Conservation (phyloP, 2,113 vertebrate species). For the Lutjanus erythropterus region DNA sequence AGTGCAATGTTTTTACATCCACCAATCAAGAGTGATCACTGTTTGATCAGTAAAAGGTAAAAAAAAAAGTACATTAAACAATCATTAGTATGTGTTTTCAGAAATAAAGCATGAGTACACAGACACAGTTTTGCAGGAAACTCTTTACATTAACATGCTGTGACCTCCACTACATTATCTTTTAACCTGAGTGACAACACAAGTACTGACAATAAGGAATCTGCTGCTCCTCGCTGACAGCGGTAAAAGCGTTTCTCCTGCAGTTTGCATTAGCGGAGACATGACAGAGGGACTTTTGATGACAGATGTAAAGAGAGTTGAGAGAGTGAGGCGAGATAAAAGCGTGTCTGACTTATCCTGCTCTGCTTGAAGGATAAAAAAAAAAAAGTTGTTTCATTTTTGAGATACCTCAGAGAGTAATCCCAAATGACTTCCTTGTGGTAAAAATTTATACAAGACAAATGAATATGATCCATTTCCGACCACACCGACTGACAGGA, state of each 20-base stretch:
- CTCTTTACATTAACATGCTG: not conserved
- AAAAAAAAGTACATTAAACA: not conserved
- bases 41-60: not conserved
- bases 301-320: slow-evolving; percentile 18
- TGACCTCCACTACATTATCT: not conserved
- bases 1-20: not conserved
- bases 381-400: not conserved
- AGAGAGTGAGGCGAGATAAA: slow-evolving; percentile 27
- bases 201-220: not conserved
- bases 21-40: not conserved
- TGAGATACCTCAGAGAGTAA: not conserved
- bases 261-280: slow-evolving; percentile 19
- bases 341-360: slow-evolving; percentile 19
- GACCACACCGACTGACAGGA: not conserved
- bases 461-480: not conserved
- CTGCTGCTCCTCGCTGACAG: not conserved
- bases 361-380: slow-evolving; percentile 7
- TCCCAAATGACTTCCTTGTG: not conserved
- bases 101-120: not conserved
- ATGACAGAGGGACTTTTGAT: slow-evolving; percentile 32
- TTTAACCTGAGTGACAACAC: slow-evolving; percentile 5
- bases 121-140: not conserved
- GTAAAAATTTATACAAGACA: not conserved
- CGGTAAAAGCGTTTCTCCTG: slow-evolving; percentile 14
- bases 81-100: not conserved